phyloP scores from a whole-genome alignment of 2,888 invertebrate genomes.

The Dicyrtomina minuta region DNA sequence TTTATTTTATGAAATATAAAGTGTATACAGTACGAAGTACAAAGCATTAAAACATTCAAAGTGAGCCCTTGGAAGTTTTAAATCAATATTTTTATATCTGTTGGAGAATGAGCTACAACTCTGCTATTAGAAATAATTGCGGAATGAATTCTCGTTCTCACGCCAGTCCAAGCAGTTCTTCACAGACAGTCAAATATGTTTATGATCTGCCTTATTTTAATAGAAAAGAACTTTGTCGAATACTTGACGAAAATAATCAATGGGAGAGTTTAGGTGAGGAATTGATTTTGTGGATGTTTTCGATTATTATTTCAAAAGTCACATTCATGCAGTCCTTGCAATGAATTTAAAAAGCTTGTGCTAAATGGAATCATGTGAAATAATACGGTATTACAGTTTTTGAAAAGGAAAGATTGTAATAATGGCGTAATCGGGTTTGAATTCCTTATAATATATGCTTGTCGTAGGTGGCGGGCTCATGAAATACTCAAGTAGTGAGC shows the following conservation, averaged over 20 bases:
- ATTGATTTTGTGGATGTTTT: not conserved
- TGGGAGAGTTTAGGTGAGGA: constrained; percentile 73
- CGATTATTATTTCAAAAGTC: not conserved
- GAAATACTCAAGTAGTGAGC: constrained; percentile 49
- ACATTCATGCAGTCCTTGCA: not conserved
- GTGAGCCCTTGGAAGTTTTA: too few species aligned
- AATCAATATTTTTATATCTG: too few species aligned
- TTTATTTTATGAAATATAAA: too few species aligned
- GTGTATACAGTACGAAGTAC: too few species aligned
- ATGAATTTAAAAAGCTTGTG: too few species aligned
- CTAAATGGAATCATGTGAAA: too few species aligned
- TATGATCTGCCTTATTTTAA: constrained; percentile 73
- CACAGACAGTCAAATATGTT: constrained; percentile 57
- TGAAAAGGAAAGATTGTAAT: not conserved
- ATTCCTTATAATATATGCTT: not conserved
- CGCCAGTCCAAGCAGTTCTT: not conserved
- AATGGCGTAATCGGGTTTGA: not conserved
- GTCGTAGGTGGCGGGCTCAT: constrained; percentile 49
- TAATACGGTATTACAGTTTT: too few species aligned
- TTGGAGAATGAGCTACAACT: not conserved
- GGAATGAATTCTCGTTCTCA: not conserved
- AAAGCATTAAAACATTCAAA: too few species aligned
- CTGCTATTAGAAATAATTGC: not conserved
- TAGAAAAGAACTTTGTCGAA: constrained; percentile 69
- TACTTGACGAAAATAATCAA: constrained; percentile 74